Percentiles rank a stretch among this genome's conserved stretches.
Evolutionary conservation across 64 coral and sea anemone species (phyloP).

Genomic region (Catalaphyllia jardinei): DNA sequence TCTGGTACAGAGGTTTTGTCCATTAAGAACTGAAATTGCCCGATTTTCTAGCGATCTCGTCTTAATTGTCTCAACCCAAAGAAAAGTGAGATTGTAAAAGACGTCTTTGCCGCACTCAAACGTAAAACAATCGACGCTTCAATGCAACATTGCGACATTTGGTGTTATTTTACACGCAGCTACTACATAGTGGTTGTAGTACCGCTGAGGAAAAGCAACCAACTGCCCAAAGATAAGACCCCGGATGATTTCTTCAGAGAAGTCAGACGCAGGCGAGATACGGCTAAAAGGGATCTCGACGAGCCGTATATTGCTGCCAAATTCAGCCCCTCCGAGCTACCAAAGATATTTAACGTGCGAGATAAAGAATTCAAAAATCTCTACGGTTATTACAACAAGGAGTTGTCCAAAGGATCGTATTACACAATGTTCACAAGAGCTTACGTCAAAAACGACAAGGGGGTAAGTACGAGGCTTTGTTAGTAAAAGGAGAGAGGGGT

Average conservation of each 20-base stretch:
- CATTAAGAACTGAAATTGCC: too few species aligned
- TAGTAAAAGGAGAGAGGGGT: background rate
- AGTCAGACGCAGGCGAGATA: constrained; percentile 57
- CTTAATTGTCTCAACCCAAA: too few species aligned
- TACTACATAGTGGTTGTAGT: constrained; percentile 86
- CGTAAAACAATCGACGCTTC: too few species aligned
- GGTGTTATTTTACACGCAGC: constrained; percentile 25
- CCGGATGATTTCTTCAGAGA: constrained; percentile 84
- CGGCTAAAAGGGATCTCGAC: background rate
- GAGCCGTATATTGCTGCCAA: constrained; percentile 92
- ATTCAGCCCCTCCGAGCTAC: constrained; percentile 65
- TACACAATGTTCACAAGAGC: constrained; percentile 85
- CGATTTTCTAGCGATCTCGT: too few species aligned
- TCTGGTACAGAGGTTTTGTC: too few species aligned
- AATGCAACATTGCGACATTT: background rate
- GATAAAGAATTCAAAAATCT: constrained; percentile 67
- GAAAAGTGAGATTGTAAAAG: too few species aligned
- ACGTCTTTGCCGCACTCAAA: background rate
- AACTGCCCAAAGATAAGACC: constrained; percentile 38
- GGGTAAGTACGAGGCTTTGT: constrained; percentile 30
- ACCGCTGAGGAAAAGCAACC: constrained; percentile 60
- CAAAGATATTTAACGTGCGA: constrained; percentile 77
- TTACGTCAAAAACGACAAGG: constrained; percentile 78
- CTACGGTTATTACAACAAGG: constrained; percentile 87
- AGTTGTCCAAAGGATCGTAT: constrained; percentile 48